Conservation (phyloP, 2,797 vertebrate genomes). For the Setipinna tenuifilis region DNA sequence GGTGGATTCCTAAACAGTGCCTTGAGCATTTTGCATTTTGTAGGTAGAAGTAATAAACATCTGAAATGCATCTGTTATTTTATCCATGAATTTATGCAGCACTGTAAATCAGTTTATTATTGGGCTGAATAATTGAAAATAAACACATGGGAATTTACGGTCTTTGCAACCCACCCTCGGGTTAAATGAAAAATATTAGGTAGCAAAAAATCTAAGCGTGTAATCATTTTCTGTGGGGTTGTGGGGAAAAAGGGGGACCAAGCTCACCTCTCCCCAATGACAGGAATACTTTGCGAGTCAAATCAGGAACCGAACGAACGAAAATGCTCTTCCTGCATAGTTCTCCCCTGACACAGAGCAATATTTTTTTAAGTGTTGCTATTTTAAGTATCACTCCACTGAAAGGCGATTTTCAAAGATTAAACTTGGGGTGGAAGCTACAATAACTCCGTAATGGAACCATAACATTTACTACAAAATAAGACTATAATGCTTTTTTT, state of each 20-base stretch:
- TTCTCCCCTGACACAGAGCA: background rate
- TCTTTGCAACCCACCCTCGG: slow-evolving; percentile 5
- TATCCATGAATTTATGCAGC: slow-evolving; percentile 62
- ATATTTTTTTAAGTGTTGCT: background rate
- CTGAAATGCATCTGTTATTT: slow-evolving; percentile 63
- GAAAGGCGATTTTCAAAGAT: background rate
- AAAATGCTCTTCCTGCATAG: background rate
- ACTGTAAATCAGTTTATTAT: slow-evolving; percentile 14
- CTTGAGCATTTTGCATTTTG: slow-evolving; percentile 70
- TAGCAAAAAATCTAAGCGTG: slow-evolving; percentile 10
- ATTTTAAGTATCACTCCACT: background rate
- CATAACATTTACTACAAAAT: no score
- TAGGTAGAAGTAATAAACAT: slow-evolving; percentile 58
- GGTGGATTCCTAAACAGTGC: slow-evolving; percentile 73
- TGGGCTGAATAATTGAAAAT: slow-evolving; percentile 17
- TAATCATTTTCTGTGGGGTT: background rate
- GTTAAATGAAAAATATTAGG: background rate
- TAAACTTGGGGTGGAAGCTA: background rate
- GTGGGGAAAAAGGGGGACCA: background rate
- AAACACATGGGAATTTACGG: slow-evolving; percentile 7
- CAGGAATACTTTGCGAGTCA: background rate
- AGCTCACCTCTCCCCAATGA: background rate
- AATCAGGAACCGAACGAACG: background rate
- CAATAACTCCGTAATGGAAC: background rate
- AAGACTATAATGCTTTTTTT: no score